A percentile compares a stretch with the other conserved stretches of the same genome.
Evolutionary conservation across 2,888 invertebrate species (phyloP).

Genomic region (Drosophila putrida): DNA sequence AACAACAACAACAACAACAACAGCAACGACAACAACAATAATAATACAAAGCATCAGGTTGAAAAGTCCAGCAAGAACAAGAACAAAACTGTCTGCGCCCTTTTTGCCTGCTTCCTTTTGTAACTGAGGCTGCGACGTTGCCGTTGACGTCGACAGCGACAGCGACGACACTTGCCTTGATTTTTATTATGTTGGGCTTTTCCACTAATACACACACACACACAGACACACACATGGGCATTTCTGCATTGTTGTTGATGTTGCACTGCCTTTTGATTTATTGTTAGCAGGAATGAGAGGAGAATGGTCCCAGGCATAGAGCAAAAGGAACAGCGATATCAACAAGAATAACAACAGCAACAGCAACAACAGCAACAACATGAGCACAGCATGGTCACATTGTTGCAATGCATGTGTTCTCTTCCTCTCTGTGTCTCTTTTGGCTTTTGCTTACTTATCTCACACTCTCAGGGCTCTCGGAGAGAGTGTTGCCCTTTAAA

Average conservation of each 20-base stretch:
- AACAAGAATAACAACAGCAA: conserved; percentile 4
- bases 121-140: conserved; percentile 16
- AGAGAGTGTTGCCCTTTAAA: no score
- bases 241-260: conserved; percentile 56
- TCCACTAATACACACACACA: conserved; percentile 28
- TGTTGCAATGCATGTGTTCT: conserved; percentile 25
- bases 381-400: conserved; percentile 33
- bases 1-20: conserved; percentile 60
- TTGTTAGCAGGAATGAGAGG: conserved; percentile 70
- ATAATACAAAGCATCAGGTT: conserved; percentile 13
- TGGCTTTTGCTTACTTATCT: conserved; percentile 4
- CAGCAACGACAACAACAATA: conserved; percentile 30
- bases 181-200: conserved; percentile 74
- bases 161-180: conserved; percentile 77
- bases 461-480: not conserved
- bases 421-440: not conserved
- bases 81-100: conserved; percentile 24
- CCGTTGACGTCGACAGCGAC: conserved; percentile 8
- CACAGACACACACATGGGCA: conserved; percentile 4
- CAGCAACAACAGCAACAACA: conserved; percentile 33
- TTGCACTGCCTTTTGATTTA: conserved; percentile 72
- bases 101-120: conserved; percentile 42
- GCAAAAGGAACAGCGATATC: conserved; percentile 34
- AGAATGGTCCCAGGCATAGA: conserved; percentile 39
- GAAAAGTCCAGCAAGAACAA: conserved; percentile 5